phyloP scores from a whole-genome alignment of 2,113 vertebrate species.

The Eulemur rufifrons region DNA sequence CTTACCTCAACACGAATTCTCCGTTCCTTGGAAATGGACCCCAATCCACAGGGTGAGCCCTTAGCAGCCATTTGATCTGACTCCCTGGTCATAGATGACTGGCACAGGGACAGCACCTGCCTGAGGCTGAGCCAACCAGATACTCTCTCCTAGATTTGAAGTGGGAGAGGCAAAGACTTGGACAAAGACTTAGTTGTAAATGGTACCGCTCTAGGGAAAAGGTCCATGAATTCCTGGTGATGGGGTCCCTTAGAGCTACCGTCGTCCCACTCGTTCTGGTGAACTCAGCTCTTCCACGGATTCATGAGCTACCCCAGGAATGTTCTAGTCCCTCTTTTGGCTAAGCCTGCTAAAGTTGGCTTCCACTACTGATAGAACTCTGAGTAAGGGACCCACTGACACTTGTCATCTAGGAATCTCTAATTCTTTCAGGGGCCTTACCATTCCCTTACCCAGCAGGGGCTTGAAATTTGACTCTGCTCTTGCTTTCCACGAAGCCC shows the following conservation, averaged over 20 bases:
- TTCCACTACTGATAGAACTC: neutral
- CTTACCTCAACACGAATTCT: neutral
- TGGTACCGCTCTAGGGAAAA: neutral
- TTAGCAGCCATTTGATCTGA: neutral
- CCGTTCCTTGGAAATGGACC: neutral
- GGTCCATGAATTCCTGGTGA: neutral
- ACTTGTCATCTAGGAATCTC: neutral
- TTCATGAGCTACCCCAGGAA: neutral
- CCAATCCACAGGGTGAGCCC: neutral
- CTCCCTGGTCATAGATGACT: neutral
- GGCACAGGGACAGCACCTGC: neutral
- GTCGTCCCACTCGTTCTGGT: neutral
- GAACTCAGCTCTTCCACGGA: neutral
- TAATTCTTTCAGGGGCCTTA: neutral
- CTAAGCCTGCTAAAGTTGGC: neutral
- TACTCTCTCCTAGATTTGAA: neutral
- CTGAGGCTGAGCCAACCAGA: neutral
- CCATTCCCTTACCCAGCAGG: neutral
- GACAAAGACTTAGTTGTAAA: neutral
- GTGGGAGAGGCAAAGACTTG: neutral
- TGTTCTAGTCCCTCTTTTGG: neutral
- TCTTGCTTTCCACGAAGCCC: neutral
- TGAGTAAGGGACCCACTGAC: neutral
- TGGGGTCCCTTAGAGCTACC: neutral
- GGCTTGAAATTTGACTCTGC: neutral